These are phyloP conservation scores for Cydia pomonella DNA, from an alignment of 1,140 invertebrate species.

Conservation along the genomic window DNA sequence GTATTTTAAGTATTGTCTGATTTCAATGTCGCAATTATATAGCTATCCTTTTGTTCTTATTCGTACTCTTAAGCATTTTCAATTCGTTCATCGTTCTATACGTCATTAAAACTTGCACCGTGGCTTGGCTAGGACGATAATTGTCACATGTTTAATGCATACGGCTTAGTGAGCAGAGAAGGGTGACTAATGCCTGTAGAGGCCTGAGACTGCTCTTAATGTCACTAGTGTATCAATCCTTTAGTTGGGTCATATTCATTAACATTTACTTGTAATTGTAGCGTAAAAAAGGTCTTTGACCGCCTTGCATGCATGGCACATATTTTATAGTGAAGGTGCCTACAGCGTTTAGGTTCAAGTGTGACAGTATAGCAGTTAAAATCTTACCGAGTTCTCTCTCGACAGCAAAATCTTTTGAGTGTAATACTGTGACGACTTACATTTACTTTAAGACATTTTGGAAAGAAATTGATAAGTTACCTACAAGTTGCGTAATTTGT, in stretches of 20 bases:
- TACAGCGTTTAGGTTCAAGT: not conserved
- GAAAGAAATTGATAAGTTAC: not conserved
- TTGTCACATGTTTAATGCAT: conserved; percentile 28
- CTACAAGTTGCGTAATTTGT: not conserved
- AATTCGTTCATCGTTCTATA: not conserved
- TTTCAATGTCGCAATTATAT: not conserved
- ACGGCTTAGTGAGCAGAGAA: conserved; percentile 7
- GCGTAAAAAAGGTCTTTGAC: not conserved
- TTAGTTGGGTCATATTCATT: not conserved
- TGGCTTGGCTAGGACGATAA: conserved; percentile 13
- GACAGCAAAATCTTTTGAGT: not conserved
- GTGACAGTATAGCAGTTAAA: not conserved
- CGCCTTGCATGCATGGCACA: conserved; percentile 5
- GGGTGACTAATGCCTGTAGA: conserved; percentile 9
- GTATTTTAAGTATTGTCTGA: conserved; percentile 11
- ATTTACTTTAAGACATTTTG: not conserved
- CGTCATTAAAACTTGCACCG: not conserved
- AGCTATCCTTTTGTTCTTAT: conserved; percentile 1
- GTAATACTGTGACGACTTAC: not conserved
- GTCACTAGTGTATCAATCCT: not conserved
- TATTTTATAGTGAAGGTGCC: not conserved
- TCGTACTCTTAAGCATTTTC: not conserved
- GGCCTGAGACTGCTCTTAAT: not conserved
- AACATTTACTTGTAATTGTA: not conserved
- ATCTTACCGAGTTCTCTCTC: not conserved